Conservation (phyloP, 2,113 vertebrate species). For the Mus pahari region DNA sequence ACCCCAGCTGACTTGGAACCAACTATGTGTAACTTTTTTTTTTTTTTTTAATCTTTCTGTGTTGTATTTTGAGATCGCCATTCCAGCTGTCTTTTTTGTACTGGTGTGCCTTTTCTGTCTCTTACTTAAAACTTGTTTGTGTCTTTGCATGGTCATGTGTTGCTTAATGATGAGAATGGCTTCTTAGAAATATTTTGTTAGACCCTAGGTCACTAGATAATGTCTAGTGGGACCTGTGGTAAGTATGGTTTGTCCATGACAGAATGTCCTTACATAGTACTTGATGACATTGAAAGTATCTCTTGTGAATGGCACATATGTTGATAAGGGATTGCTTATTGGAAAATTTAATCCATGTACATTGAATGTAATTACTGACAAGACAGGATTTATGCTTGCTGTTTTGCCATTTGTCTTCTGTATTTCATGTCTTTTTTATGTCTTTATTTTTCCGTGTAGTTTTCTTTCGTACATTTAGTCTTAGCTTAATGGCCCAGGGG, state of each 20-base stretch:
- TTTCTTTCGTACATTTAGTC: neutral
- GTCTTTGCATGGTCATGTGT: neutral
- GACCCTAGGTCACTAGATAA: neutral
- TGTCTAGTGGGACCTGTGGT: neutral
- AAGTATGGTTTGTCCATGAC: neutral
- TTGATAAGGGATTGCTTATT: neutral
- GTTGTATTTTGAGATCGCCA: neutral
- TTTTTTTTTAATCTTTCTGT: neutral
- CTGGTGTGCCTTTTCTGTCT: neutral
- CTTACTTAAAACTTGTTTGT: neutral
- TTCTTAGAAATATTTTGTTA: neutral
- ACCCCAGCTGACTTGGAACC: too few relatives aligned
- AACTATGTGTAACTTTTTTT: neutral
- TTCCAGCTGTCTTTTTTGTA: neutral
- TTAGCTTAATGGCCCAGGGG: neutral
- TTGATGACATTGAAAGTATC: neutral
- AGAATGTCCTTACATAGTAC: neutral
- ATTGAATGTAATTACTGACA: neutral
- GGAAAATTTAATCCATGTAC: neutral
- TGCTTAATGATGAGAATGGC: neutral
- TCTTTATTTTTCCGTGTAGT: neutral
- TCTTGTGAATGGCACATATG: neutral
- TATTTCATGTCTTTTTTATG: neutral
- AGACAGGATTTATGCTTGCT: neutral
- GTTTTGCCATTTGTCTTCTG: neutral